Conservation (phyloP, 2,113 vertebrate genomes). For the Corvus hawaiiensis region DNA sequence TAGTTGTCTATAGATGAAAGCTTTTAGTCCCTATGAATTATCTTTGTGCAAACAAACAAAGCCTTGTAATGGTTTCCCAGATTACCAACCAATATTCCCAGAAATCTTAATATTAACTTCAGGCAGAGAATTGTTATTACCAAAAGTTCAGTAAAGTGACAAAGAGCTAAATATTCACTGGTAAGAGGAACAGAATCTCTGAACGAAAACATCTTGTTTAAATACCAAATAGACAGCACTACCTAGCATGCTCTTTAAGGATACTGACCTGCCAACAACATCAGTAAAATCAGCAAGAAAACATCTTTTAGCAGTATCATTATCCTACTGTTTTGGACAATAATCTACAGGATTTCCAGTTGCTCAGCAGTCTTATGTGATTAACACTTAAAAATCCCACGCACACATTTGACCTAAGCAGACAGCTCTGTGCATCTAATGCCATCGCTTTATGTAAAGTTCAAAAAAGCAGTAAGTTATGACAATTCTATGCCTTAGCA, state of each 20-base stretch:
- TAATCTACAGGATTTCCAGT: not conserved
- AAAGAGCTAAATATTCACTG: not conserved
- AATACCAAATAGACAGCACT: not conserved
- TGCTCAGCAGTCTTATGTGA: not conserved
- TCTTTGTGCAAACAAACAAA: not conserved
- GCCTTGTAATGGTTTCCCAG: not conserved
- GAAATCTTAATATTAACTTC: not conserved
- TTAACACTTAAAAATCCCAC: not conserved
- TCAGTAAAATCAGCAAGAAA: not conserved
- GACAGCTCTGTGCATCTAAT: not conserved
- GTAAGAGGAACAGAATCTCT: not conserved
- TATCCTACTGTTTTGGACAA: not conserved
- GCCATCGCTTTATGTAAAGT: rapidly evolving
- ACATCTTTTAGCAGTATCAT: not conserved
- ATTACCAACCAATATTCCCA: not conserved
- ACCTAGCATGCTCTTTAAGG: not conserved
- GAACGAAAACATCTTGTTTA: not conserved
- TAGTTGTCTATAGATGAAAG: not conserved
- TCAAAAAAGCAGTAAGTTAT: not conserved
- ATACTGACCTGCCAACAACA: not conserved
- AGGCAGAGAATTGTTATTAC: not conserved
- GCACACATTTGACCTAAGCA: not conserved
- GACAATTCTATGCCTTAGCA: not conserved
- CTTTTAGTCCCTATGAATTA: not conserved
- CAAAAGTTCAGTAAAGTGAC: not conserved